These are phyloP conservation scores for Goniozus legneri DNA, from an alignment of 1,140 invertebrate genomes.

Conservation along the genomic window DNA sequence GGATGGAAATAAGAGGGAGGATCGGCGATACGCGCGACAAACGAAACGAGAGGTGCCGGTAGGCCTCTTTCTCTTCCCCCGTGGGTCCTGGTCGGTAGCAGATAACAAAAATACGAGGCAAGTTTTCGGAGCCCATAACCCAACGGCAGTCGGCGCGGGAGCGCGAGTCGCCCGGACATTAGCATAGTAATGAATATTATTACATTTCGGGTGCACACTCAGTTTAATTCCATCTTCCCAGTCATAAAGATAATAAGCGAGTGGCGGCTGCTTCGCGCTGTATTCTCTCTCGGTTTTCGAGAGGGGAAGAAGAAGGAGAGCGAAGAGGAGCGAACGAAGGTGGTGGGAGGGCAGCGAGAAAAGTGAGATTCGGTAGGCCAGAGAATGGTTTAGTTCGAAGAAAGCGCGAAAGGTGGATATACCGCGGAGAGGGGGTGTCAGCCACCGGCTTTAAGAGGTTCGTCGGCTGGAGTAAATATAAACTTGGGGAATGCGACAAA, in stretches of 20 bases:
- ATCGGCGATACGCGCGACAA: too few species aligned
- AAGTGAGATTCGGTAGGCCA: not conserved
- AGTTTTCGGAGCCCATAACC: slow-evolving; percentile 48
- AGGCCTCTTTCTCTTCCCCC: too few species aligned
- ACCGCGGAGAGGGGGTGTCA: slow-evolving; percentile 21
- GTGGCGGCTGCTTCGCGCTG: slow-evolving; percentile 33
- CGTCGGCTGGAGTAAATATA: slow-evolving; percentile 54
- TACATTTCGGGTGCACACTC: slow-evolving; percentile 52
- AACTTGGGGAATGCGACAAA: slow-evolving; percentile 57
- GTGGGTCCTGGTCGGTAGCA: slow-evolving; percentile 33
- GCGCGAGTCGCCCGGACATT: slow-evolving; percentile 43
- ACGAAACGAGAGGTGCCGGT: too few species aligned
- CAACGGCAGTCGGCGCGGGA: slow-evolving; percentile 22
- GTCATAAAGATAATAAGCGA: slow-evolving; percentile 57
- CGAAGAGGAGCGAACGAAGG: slow-evolving; percentile 1
- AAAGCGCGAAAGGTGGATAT: slow-evolving; percentile 26
- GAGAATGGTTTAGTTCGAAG: slow-evolving; percentile 12
- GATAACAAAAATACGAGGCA: slow-evolving; percentile 55
- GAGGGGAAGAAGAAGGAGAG: not conserved
- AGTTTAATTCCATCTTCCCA: slow-evolving; percentile 56
- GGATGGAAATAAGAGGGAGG: too few species aligned
- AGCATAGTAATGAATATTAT: slow-evolving; percentile 58
- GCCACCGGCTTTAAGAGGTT: slow-evolving; percentile 50
- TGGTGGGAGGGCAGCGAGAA: not conserved
- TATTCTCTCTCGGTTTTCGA: slow-evolving; percentile 16